Percentiles rank a stretch among this genome's conserved stretches.
phyloP scores from a whole-genome alignment of 2,888 invertebrate genomes.

The Papilio gigon region DNA sequence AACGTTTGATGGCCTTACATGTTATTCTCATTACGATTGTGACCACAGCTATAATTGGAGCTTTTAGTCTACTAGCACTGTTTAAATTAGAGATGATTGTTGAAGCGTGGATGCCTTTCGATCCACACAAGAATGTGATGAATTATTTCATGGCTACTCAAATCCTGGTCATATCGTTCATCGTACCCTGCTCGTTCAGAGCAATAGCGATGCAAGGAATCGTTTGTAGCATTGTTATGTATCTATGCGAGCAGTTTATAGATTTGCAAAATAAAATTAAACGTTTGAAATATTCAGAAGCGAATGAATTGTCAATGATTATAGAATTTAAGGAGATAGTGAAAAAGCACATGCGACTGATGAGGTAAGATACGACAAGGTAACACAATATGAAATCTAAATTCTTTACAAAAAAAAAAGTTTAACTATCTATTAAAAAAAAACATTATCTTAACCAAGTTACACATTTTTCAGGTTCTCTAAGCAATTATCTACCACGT shows the following conservation, averaged over 20 bases:
- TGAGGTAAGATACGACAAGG: constrained; percentile 60
- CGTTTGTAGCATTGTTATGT: constrained; percentile 67
- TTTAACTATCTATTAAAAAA: too few relatives aligned
- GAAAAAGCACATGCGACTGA: constrained; percentile 66
- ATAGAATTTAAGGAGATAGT: constrained; percentile 58
- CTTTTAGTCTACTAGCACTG: constrained; percentile 56
- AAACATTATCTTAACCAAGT: constrained; percentile 10
- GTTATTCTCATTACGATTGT: constrained; percentile 53
- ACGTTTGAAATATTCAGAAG: constrained; percentile 52
- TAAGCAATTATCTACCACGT: constrained; percentile 56
- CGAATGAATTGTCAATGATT: constrained; percentile 51
- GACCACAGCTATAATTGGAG: constrained; percentile 49
- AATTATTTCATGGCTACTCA: constrained; percentile 57
- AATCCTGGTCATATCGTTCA: constrained; percentile 53
- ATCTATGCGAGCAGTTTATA: constrained; percentile 68
- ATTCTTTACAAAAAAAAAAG: too few relatives aligned
- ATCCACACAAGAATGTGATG: constrained; percentile 55
- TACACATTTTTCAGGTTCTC: constrained; percentile 59
- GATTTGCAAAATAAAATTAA: constrained; percentile 58
- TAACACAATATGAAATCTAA: too few relatives aligned
- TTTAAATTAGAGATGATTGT: constrained; percentile 61
- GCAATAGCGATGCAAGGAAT: constrained; percentile 68
- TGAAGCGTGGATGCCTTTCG: constrained; percentile 72
- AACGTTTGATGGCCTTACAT: constrained; percentile 57
- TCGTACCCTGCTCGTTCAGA: constrained; percentile 57